These are phyloP conservation scores for Chrysocyon brachyurus DNA, from an alignment of 2,797 vertebrate species.

Conservation along the genomic window DNA sequence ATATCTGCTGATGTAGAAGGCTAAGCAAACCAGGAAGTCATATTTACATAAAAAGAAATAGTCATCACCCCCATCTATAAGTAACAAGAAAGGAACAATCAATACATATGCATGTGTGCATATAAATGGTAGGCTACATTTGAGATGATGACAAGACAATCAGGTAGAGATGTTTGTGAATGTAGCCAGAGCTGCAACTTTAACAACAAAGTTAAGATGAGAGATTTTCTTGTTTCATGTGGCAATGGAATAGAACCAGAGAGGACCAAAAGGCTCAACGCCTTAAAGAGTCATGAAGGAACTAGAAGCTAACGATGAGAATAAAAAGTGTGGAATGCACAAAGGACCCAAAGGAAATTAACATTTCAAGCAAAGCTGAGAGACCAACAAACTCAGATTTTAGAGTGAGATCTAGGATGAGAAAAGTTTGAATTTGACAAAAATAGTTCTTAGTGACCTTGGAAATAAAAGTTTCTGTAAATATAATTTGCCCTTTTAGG, in stretches of 20 bases:
- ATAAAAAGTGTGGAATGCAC: background rate
- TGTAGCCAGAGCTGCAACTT: background rate
- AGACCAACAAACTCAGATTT: background rate
- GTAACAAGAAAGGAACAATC: background rate
- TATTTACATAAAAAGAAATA: background rate
- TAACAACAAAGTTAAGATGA: background rate
- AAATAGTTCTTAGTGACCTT: background rate
- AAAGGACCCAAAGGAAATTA: background rate
- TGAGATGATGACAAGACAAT: background rate
- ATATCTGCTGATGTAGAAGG: background rate
- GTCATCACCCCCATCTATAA: background rate
- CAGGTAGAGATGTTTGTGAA: background rate
- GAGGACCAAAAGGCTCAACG: background rate
- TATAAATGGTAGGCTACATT: background rate
- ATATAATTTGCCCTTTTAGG: background rate
- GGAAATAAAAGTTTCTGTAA: background rate
- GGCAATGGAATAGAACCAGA: background rate
- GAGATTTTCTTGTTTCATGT: background rate
- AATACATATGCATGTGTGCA: background rate
- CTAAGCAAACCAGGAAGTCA: background rate
- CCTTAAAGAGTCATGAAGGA: background rate
- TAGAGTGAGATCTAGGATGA: background rate
- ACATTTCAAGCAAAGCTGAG: background rate
- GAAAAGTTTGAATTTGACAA: background rate
- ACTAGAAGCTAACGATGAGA: background rate